Conservation (phyloP, 1,140 invertebrate species). For the Eufriesea mexicana region DNA sequence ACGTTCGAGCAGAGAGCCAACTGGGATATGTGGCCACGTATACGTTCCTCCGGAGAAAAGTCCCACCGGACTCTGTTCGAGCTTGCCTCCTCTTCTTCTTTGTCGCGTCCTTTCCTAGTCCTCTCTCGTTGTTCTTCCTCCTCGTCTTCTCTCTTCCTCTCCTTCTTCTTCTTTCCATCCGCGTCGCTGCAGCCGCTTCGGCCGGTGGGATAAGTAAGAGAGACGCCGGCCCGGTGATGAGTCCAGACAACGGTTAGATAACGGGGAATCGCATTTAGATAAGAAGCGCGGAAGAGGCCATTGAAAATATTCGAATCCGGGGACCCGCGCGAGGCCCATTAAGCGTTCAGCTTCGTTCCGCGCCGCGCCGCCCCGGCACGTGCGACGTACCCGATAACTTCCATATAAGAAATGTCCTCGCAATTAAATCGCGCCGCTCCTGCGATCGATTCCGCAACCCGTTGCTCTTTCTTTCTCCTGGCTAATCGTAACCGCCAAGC, state of each 20-base stretch:
- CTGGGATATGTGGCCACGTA: constrained; percentile 44
- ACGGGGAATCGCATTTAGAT: constrained; percentile 57
- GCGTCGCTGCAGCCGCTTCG: neutral
- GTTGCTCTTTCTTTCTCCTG: too few species aligned
- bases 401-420: constrained; percentile 48
- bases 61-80: constrained; percentile 13
- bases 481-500: neutral
- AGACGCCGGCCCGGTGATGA: constrained; percentile 45
- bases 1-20: constrained; percentile 57
- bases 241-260: constrained; percentile 57
- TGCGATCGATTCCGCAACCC: neutral
- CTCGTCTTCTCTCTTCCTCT: neutral
- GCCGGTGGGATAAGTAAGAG: constrained; percentile 37
- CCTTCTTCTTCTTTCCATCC: neutral
- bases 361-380: constrained; percentile 26
- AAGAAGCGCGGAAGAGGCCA: constrained; percentile 41
- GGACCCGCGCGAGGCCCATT: constrained; percentile 29
- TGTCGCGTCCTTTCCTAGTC: constrained; percentile 17
- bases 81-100: constrained; percentile 32
- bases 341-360: constrained; percentile 1
- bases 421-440: constrained; percentile 40
- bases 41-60: constrained; percentile 44
- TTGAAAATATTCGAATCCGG: constrained; percentile 33
- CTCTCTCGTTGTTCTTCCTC: neutral
- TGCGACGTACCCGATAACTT: constrained; percentile 44